phyloP scores from a whole-genome alignment of 1,140 invertebrate species.

The Eriocheir sinensis region DNA sequence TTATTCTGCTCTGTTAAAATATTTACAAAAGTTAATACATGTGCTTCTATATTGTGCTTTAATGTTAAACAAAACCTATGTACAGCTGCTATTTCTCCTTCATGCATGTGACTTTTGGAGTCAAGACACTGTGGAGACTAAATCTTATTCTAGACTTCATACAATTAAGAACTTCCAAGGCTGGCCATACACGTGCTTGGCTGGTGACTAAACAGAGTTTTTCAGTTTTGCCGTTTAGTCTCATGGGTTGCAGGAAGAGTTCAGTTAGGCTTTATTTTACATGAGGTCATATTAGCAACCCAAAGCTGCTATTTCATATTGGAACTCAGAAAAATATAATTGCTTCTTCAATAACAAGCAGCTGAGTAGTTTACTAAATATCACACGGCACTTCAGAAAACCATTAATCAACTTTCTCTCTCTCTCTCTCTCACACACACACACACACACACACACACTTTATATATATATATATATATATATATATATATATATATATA shows the following conservation, averaged over 20 bases:
- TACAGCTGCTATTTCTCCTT: neutral
- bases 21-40: slow-evolving; percentile 49
- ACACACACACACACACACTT: neutral
- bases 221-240: neutral
- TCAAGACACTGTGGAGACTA: neutral
- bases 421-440: no score
- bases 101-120: neutral
- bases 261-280: neutral
- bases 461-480: neutral
- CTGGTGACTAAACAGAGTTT: neutral
- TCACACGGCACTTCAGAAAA: neutral
- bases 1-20: slow-evolving; percentile 33
- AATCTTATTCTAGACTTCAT: neutral
- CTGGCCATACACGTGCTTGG: neutral
- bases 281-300: no score
- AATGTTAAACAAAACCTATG: slow-evolving; percentile 33
- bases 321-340: no score
- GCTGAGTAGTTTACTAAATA: no score
- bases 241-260: neutral
- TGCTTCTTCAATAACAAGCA: no score
- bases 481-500: neutral
- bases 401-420: neutral
- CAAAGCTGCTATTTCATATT: no score
- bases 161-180: neutral
- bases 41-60: neutral